Conservation (phyloP, 2,797 vertebrate genomes). For the Gymnopithys bicolor region DNA sequence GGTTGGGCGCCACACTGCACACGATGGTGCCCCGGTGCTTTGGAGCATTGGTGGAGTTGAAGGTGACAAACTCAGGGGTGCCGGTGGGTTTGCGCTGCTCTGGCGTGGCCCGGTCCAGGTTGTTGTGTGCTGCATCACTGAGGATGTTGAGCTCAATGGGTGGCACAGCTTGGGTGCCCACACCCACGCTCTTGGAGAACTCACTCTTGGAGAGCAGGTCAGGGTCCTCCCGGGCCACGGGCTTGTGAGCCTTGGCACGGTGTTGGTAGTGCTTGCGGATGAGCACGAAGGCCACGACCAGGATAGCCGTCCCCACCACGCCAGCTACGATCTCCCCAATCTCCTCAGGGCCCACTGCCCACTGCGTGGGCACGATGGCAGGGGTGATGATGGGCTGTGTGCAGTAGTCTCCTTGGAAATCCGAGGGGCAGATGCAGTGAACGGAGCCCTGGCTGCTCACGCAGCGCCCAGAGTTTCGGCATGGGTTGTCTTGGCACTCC, state of each 20-base stretch:
- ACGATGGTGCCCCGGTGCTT: slow-evolving; percentile 86
- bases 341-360: slow-evolving; percentile 80
- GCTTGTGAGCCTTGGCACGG: slow-evolving; percentile 84
- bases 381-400: slow-evolving; percentile 64
- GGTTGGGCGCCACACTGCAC: slow-evolving; percentile 96
- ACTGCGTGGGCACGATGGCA: slow-evolving; percentile 45
- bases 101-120: slow-evolving; percentile 80
- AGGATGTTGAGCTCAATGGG: slow-evolving; percentile 87
- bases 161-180: slow-evolving; percentile 74
- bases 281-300: slow-evolving; percentile 74
- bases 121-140: slow-evolving; percentile 70
- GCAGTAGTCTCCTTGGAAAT: slow-evolving; percentile 67
- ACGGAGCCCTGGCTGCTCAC: slow-evolving; percentile 70
- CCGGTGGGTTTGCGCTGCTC: slow-evolving; percentile 67
- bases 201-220: slow-evolving; percentile 87
- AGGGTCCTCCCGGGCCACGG: slow-evolving; percentile 88
- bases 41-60: slow-evolving; percentile 71
- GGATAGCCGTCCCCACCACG: slow-evolving; percentile 74
- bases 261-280: slow-evolving; percentile 80
- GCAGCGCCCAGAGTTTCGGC: slow-evolving; percentile 80
- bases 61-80: slow-evolving; percentile 76
- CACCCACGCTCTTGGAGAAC: slow-evolving; percentile 83
- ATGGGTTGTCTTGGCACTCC: slow-evolving; percentile 80
- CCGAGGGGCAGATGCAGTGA: slow-evolving; percentile 74
- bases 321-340: slow-evolving; percentile 81